Percentiles rank a stretch among this genome's conserved stretches.
These are phyloP conservation scores for Aspidiotus rigidus DNA, from an alignment of 2,888 invertebrate species.

Conservation along the genomic window DNA sequence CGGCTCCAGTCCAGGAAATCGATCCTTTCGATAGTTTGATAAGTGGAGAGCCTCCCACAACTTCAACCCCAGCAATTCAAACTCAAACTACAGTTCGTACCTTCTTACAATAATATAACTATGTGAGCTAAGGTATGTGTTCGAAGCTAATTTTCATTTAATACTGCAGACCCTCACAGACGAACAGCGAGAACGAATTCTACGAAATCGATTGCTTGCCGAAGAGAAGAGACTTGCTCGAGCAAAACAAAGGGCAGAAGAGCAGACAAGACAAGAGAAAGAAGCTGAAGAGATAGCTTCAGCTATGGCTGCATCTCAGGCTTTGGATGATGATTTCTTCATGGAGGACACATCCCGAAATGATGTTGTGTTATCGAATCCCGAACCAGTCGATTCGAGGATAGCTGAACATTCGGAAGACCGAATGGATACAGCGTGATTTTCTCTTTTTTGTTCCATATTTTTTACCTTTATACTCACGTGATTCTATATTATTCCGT, in stretches of 20 bases:
- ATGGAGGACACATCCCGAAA: too few relatives aligned
- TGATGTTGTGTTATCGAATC: too few relatives aligned
- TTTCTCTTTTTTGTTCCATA: too few relatives aligned
- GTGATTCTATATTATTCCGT: too few relatives aligned
- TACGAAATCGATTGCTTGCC: conserved; percentile 57
- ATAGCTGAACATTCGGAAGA: too few relatives aligned
- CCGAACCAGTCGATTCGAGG: too few relatives aligned
- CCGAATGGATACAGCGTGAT: too few relatives aligned
- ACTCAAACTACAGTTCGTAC: not conserved
- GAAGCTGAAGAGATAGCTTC: not conserved
- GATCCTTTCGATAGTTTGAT: conserved; percentile 37
- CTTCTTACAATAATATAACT: not conserved
- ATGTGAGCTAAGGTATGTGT: not conserved
- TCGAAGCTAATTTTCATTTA: conserved; percentile 1
- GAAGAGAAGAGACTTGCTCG: conserved; percentile 55
- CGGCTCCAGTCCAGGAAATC: conserved; percentile 34
- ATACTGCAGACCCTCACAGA: conserved; percentile 44
- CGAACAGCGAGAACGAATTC: conserved; percentile 59
- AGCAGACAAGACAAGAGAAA: conserved; percentile 35
- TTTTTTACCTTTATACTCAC: too few relatives aligned
- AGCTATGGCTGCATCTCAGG: too few relatives aligned
- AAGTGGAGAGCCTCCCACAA: not conserved
- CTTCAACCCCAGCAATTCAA: not conserved
- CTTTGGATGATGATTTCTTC: too few relatives aligned
- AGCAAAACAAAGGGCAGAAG: conserved; percentile 42